Base-by-base conservation (phyloP, 2,888 invertebrate genomes). In the Glaucopsyche alexis region DNA sequence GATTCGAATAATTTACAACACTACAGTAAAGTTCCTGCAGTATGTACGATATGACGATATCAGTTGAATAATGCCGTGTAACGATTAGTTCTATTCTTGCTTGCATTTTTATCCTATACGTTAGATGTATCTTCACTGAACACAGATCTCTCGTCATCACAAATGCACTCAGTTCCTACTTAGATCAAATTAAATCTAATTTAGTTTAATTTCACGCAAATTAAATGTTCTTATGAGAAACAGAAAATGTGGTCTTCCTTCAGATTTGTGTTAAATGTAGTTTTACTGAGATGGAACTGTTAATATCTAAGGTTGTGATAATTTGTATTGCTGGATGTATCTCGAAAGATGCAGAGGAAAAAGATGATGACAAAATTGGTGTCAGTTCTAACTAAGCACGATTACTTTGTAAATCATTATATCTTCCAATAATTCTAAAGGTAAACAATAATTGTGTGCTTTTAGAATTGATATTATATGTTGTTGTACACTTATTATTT, bases 111-210 rank as follows among this genome's bases (percentile, higher is more conserved):
- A 83, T 84, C 78, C 78, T 85, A 83, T 88, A 86, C 81, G 84
- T 85, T 85, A 86, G 83, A 80, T 81, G 80, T 77, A 77, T 69
- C 49, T 47, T 29, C 47, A 69, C 47, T 76, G 72, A 83, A 85
- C 81, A 84, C 83, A 80, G 91, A 92, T 92, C 92, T 92, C 91
- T 90, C 79, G 78, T 81, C 82, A 85, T 87, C 89, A 90, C 85
- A 83, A 80, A 82, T 86, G 91, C 92, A 89, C 90, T 89, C 91
- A 93, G 92, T 93, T 93, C 92, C 92, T 93, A 93, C 84, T 89
- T 91, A 92, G 90, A 82, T 89, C 88, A 86, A 89, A 87, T 84
- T 84, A 83, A 80, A 81, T 82, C 81, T 86, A 84, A 83, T 85
- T 87, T 88, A 91, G 89, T 83, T 85, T 85, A 88, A 89, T 78